These are phyloP conservation scores for Neosilurus mollespiculum DNA, from an alignment of 2,797 vertebrate genomes.

Conservation along the genomic window DNA sequence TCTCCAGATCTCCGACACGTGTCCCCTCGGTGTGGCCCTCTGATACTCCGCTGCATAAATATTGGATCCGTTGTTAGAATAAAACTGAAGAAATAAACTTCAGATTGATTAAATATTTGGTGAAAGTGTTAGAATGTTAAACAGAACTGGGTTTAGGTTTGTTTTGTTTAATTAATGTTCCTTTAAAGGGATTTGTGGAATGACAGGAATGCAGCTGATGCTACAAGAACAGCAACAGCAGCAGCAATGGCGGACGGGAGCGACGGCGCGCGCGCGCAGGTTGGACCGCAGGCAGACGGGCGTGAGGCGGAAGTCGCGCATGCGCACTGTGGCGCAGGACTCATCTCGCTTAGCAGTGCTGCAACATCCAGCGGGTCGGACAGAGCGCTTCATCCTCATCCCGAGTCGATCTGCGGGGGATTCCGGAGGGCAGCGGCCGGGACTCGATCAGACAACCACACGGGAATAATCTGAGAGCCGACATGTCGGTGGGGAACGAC, in stretches of 20 bases:
- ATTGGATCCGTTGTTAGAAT: neutral
- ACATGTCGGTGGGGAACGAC: constrained; percentile 88
- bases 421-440: constrained; percentile 1
- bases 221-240: constrained; percentile 61
- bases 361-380: constrained; percentile 74
- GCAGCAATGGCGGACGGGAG: neutral
- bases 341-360: constrained; percentile 74
- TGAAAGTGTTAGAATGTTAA: neutral
- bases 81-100: neutral
- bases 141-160: neutral
- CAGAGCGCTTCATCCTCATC: neutral
- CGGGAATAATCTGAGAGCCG: constrained; percentile 59
- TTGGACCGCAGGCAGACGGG: constrained; percentile 47
- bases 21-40: no score
- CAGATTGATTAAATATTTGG: neutral
- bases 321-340: constrained; percentile 62
- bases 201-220: constrained; percentile 40
- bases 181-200: neutral
- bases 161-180: neutral
- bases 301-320: constrained; percentile 76
- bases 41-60: no score
- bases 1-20: no score
- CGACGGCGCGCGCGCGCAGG: neutral
- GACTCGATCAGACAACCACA: constrained; percentile 51
- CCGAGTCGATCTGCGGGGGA: neutral